Evolutionary conservation across 2,888 invertebrate genomes (phyloP), one percentile per base, ranked within the genome.

Genomic region (Amiota minor): DNA sequence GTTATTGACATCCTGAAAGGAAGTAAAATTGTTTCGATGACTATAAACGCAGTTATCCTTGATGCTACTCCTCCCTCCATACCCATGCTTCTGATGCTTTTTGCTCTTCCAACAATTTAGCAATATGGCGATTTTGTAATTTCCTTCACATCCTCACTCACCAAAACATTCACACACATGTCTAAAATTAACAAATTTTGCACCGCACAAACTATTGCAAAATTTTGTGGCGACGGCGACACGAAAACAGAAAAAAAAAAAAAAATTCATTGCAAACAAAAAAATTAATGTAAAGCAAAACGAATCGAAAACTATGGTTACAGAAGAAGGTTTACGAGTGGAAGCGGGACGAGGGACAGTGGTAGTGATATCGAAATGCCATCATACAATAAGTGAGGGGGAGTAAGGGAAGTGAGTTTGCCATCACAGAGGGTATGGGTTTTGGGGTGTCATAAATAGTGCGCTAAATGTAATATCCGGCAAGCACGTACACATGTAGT

Each of bases 121-220:
- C 75, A 75, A 56, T 61, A 72, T 73, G 75, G 71, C 71, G 64
- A 35, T 72, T 69, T 46, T 45, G 59, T 46, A 62, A 70, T 71
- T 65, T 75, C 64, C 71, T 35, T 35, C 35, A 35, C 62, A 23
- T 61, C 67, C 65, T 46, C 20, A 68, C 64, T n/a, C n/a, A n/a
- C n/a, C n/a, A n/a, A n/a, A n/a, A 59, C 59, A 56, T 47, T 35
- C 35, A 35, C 35, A 62, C 55, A 47, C 53, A 55, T 14, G n/a
- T 46, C 9, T 47, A 53, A 75, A 70, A 62, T 55, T 67, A 68
- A 68, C 67, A 53, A 68, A 68, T 20, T 6, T 16, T 65, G 35
- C 12, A 68, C 67, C 67, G 23, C 50, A 68, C 53, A 68, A 68
- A 68, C 67, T 68, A 53, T 68, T 50, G 67, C n/a, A 68, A 68